Base-by-base conservation (phyloP, 2,888 invertebrate genomes). In the Sericinus montela region DNA sequence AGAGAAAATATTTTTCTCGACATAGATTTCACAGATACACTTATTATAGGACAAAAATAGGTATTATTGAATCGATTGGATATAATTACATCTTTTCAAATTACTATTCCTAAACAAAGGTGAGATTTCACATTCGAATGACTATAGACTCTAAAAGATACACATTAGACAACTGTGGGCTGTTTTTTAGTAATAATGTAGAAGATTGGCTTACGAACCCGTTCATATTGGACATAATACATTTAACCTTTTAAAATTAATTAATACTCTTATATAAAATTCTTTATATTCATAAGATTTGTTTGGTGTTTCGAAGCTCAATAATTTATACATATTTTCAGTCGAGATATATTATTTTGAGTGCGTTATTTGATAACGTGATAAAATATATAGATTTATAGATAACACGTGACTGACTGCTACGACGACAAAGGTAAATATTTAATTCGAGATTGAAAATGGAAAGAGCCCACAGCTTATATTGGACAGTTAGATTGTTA, bases 11-110 rank as follows among this genome's bases (percentile, higher is more conserved):
- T 69, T 68, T 68, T 57, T 61, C 1, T 75, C 66, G 74, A 80
- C 80, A 79, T 71, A 68, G 69, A 79, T 73, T 74, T 80, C 80
- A 79, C 72, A 68, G 69, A 79, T 73, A 78, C 77, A 79, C 73
- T 81, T 77, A 80, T 65, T 76, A 19, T 19, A 78, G 84, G 80
- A 80, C 73, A 81, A 82, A 82, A 80, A 82, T 79, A 86, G 78
- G 80, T 83, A 75, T 75, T 75, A 72, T 72, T 69, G 78, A 79
- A 77, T 83, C 78, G 77, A 81, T 82, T 82, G 77, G 75, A 78
- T 80, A 80, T 73, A 75, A 69, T 77, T 60, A 60, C 45, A 48
- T 50, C 44, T 37, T 54, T 37, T 52, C 56, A 59, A 60, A 57
- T 54, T 54, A 53, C 53, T 70, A 69, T 68, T 67, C 66, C 68